These are phyloP conservation scores for Euleptes europaea DNA, from an alignment of 2,113 vertebrate genomes.

Conservation along the genomic window DNA sequence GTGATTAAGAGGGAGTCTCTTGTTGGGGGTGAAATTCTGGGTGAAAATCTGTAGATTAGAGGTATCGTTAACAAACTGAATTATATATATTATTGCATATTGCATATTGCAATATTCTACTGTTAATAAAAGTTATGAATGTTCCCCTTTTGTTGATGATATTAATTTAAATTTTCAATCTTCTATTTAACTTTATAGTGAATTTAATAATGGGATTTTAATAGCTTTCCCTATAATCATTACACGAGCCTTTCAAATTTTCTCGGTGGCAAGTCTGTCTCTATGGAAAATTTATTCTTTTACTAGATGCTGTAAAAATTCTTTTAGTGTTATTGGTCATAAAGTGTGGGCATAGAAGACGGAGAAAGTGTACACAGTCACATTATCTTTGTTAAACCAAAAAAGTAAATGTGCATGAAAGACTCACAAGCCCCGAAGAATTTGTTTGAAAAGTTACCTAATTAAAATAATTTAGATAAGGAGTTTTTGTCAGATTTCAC, in stretches of 20 bases:
- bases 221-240: constrained; percentile 55
- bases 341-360: background rate
- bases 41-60: background rate
- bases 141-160: constrained; percentile 38
- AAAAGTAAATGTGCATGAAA: background rate
- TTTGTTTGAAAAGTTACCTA: constrained; percentile 14
- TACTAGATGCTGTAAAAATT: background rate
- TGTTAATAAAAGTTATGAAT: constrained; percentile 58
- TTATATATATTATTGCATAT: constrained; percentile 33
- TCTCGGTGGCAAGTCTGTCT: constrained; percentile 37
- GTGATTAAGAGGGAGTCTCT: background rate
- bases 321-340: constrained; percentile 6
- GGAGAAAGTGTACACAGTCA: no score
- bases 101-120: constrained; percentile 35
- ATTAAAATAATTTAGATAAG: constrained; percentile 1
- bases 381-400: background rate
- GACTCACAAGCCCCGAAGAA: background rate
- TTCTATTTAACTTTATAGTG: constrained; percentile 52
- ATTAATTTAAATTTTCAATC: constrained; percentile 50
- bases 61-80: constrained; percentile 43
- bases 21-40: constrained; percentile 18
- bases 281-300: constrained; percentile 28
- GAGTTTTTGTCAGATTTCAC: constrained; percentile 17
- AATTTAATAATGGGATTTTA: constrained; percentile 53
- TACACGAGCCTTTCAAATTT: constrained; percentile 40